Base-by-base conservation (phyloP, 1,140 invertebrate species). In the Dendroctonus valens region DNA sequence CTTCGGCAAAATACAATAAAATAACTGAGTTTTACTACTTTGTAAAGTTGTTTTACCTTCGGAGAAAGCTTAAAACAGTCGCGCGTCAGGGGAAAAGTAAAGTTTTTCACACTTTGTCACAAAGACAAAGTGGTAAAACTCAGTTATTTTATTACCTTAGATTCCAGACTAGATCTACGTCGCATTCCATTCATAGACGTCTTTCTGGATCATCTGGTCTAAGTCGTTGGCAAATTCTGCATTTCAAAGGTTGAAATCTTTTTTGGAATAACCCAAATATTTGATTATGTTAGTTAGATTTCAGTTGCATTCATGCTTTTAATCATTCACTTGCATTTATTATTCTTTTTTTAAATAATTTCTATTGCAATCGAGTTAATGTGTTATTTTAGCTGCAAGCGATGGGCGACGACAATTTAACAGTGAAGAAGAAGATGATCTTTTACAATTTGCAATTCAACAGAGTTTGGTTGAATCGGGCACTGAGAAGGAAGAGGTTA, bases 391-490 rank as follows among this genome's bases (percentile, higher is more conserved):
- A 67, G 65, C 58, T 46, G 50, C 84, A 57, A 79, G 81, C 11
- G 88, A 90, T 68, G 81, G 83, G 7, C 78, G 88, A 49, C 81
- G 88, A 15, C 87, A 89, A 74, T 87, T 86, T 48, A 87, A 84
- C 71, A 82, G 90, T 64, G 89, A 91, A 74, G 93, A 95, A 78
- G 94, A 97, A 77, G 93, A 97, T 75, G 91, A 94, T 75, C 82
- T 97, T 49, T 80, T 97, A 59, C 93, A 97, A 79, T 95, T 93
- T 81, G 94, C 94, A 26, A 94, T 97, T 68, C 92, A 95, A 76
- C 94, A 97, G 80, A 95, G 92, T 81, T 83, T 97, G 37, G 85
- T 94, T 69, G 91, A 94, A 73, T 86, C 87, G 64, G 90, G 89
- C 39, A 89, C 87, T 64, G 91, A 93, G 75, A 84, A 87, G 64